Evolutionary conservation across 2,113 vertebrate species (phyloP), one percentile per base, ranked within the genome.

Genomic region (Corythoichthys intestinalis): DNA sequence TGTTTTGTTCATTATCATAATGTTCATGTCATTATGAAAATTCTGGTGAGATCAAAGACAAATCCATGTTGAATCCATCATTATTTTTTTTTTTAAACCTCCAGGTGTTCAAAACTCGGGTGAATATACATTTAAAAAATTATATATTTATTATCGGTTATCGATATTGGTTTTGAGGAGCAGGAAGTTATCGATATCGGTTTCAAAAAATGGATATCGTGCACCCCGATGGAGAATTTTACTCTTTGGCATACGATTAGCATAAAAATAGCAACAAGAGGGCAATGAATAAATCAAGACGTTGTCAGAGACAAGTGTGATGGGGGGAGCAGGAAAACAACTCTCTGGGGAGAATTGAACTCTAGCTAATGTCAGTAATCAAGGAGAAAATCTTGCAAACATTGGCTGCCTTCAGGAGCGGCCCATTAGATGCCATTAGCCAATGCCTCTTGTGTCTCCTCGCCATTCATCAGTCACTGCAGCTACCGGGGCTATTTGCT

Each of bases 281-380:
- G 15, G 15, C 38, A n/a, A 38, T 80, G 28, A 75, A 77, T 70
- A 41, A 48, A 64, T 28, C 64, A 73, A 58, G 59, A 46, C 20
- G 10, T 20, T 47, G 57, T 44, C 54, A 65, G 58, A 56, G 28
- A n/a, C 53, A 28, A 56, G 53, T 56, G 17, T 48, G n/a, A 48
- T 4, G 20, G 9, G 10, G 6, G 37, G 41, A 50, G 56, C 61
- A 69, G 61, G 73, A 61, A 71, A 68, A 67, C 72, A 66, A 77
- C 65, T 73, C 75, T 74, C 63, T 0, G 59, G 67, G 77, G 72
- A 71, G 82, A 83, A 76, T 77, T 73, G 67, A 86, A 79, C 82
- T 83, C 81, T 81, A 65, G 59, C 74, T 85, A 86, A 86, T 86
- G 72, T 81, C 73, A 79, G 80, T 85, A 87, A 86, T 86, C 75